Conservation (phyloP, 2,797 vertebrate species). For the Siniperca obscura region DNA sequence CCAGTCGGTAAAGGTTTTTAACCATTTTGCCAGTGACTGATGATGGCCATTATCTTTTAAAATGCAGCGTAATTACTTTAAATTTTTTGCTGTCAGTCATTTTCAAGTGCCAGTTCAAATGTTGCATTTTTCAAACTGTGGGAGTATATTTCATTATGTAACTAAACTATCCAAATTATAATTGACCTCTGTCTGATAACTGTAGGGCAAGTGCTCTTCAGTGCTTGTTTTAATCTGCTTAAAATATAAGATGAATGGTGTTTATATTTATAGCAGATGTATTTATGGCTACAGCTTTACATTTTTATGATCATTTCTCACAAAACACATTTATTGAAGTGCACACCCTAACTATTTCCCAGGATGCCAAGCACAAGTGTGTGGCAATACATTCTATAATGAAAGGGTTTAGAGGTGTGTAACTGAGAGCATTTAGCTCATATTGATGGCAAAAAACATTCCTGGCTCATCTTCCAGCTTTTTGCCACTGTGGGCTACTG, state of each 20-base stretch:
- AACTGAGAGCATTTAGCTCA: slow-evolving; percentile 69
- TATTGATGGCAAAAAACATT: slow-evolving; percentile 61
- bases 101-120: slow-evolving; percentile 47
- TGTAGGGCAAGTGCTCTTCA: slow-evolving; percentile 22
- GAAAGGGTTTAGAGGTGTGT: slow-evolving; percentile 73
- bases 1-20: slow-evolving; percentile 22
- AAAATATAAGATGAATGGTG: slow-evolving; percentile 14
- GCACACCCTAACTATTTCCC: slow-evolving; percentile 48
- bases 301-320: slow-evolving; percentile 55
- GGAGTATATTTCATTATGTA: slow-evolving; percentile 34
- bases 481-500: slow-evolving; percentile 54
- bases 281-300: slow-evolving; percentile 39
- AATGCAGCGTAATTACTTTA: slow-evolving; percentile 50
- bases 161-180: slow-evolving; percentile 28
- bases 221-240: slow-evolving; percentile 19
- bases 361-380: slow-evolving; percentile 38
- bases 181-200: slow-evolving; percentile 29
- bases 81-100: slow-evolving; percentile 33
- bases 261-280: slow-evolving; percentile 32
- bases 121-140: slow-evolving; percentile 35
- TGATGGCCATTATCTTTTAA: slow-evolving; percentile 51
- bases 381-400: slow-evolving; percentile 55
- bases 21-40: slow-evolving; percentile 45
- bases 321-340: slow-evolving; percentile 54
- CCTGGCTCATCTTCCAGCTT: slow-evolving; percentile 62